Evolutionary conservation across 2,113 vertebrate species (phyloP).

Genomic region (Notiomystis cincta): DNA sequence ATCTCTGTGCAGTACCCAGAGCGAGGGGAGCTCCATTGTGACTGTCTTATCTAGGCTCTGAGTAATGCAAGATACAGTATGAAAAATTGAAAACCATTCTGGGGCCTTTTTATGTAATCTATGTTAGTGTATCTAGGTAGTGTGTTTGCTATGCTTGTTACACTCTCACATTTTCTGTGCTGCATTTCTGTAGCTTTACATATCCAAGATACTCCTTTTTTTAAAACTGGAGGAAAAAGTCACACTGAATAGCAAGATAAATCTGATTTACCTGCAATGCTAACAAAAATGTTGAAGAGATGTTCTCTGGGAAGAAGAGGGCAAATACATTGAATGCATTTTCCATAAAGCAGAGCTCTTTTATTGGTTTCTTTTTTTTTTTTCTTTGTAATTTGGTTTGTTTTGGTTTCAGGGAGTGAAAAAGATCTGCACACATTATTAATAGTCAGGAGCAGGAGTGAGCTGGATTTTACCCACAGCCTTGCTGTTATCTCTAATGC

Average conservation of each 20-base stretch:
- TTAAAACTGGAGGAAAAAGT: not conserved
- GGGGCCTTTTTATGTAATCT: not conserved
- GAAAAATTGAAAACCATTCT: not conserved
- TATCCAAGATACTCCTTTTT: not conserved
- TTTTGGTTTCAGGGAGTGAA: not conserved
- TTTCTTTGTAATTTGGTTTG: not conserved
- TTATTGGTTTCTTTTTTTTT: not conserved
- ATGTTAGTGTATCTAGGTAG: not conserved
- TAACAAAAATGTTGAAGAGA: not conserved
- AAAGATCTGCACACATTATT: not conserved
- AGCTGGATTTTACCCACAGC: constrained; percentile 5
- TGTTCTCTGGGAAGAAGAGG: not conserved
- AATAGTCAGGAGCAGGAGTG: not conserved
- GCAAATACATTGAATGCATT: not conserved
- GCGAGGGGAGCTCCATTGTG: not conserved
- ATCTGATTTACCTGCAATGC: not conserved
- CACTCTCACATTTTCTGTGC: not conserved
- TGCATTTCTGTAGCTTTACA: not conserved
- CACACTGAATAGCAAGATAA: not conserved
- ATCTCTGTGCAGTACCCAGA: not conserved
- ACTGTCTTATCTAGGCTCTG: not conserved
- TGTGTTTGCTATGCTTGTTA: not conserved
- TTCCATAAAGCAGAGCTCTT: not conserved
- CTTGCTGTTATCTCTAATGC: constrained; percentile 26
- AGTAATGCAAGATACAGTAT: not conserved